A percentile compares a stretch with the other conserved stretches of the same genome.
phyloP scores from a whole-genome alignment of 92 coral and sea anemone genomes.

The Metridium senile region DNA sequence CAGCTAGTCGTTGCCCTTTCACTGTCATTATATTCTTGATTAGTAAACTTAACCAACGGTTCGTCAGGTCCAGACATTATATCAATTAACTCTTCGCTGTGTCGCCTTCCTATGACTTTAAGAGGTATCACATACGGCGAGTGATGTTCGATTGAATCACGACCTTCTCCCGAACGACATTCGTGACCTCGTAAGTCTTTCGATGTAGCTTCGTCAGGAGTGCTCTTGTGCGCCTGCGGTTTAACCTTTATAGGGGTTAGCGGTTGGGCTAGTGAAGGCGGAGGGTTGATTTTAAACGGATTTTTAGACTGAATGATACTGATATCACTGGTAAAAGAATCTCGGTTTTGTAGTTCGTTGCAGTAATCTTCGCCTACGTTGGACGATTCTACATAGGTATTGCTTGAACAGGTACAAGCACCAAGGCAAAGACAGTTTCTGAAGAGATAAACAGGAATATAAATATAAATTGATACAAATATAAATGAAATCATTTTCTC shows the following conservation, averaged over 20 bases:
- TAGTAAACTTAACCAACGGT: conserved; percentile 2
- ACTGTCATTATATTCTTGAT: neutral
- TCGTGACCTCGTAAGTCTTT: conserved; percentile 13
- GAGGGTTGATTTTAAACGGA: neutral
- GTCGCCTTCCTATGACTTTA: neutral
- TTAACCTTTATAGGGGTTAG: conserved; percentile 21
- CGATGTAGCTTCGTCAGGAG: neutral
- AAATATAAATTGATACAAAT: too few species aligned
- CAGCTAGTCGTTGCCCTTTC: too few species aligned
- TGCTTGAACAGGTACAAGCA: conserved; percentile 37
- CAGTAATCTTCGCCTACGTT: conserved; percentile 47
- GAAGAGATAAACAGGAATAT: neutral
- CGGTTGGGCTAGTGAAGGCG: conserved; percentile 14
- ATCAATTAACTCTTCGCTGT: neutral
- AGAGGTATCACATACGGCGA: neutral
- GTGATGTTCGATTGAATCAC: neutral
- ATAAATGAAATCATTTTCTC: too few species aligned
- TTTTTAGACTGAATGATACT: neutral
- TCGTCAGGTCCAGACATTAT: neutral
- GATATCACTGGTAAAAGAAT: neutral
- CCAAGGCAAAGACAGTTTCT: conserved; percentile 43
- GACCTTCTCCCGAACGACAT: conserved; percentile 1
- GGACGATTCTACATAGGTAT: neutral
- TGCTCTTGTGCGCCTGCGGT: neutral
- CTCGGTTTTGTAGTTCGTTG: conserved; percentile 37